A percentile compares a stretch with the other conserved stretches of the same genome.
phyloP scores from a whole-genome alignment of 2,797 vertebrate species.

The Microctenopoma lineatum region DNA sequence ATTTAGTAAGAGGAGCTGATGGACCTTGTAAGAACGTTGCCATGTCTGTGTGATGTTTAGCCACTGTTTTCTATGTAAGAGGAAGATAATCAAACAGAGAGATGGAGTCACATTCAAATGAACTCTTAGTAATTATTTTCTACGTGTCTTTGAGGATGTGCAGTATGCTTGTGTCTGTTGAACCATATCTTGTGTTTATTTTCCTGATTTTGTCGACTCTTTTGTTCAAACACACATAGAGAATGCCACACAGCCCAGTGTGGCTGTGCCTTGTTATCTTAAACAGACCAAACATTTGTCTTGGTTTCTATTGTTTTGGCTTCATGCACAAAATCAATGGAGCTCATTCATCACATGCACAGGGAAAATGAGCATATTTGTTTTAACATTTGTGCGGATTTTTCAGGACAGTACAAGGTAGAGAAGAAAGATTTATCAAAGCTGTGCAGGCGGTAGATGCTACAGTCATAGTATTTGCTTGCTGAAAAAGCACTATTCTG shows the following conservation, averaged over 20 bases:
- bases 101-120: slow-evolving; percentile 16
- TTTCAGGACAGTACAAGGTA: slow-evolving; percentile 48
- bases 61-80: background rate
- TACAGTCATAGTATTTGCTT: slow-evolving; percentile 52
- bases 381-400: slow-evolving; percentile 70
- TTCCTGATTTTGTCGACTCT: slow-evolving; percentile 17
- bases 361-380: slow-evolving; percentile 73
- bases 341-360: slow-evolving; percentile 74
- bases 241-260: slow-evolving; percentile 23
- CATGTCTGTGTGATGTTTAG: background rate
- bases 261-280: slow-evolving; percentile 58
- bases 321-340: slow-evolving; percentile 68
- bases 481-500: slow-evolving; percentile 69
- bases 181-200: slow-evolving; percentile 13
- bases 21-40: background rate
- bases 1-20: background rate
- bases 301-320: slow-evolving; percentile 74
- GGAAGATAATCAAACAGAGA: slow-evolving; percentile 19
- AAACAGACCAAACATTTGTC: slow-evolving; percentile 67
- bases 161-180: background rate
- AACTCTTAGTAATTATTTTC: slow-evolving; percentile 15
- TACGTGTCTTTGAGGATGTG: slow-evolving; percentile 6
- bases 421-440: slow-evolving; percentile 69
- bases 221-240: slow-evolving; percentile 8
- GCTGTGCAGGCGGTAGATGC: slow-evolving; percentile 48